Evolutionary conservation across 2,888 invertebrate species (phyloP).

Genomic region (Lucinisca nassula): DNA sequence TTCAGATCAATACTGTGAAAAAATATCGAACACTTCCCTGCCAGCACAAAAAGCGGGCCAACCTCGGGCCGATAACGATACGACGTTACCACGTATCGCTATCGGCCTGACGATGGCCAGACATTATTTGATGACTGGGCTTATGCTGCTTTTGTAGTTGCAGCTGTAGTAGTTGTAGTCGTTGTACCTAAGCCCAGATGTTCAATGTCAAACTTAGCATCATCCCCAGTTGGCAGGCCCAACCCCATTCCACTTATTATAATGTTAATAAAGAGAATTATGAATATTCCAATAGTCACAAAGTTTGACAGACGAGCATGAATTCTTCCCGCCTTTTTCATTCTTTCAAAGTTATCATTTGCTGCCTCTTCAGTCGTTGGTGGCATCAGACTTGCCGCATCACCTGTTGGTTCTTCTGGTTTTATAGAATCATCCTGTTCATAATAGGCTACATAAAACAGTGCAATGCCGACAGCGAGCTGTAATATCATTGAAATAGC

Average conservation of each 20-base stretch:
- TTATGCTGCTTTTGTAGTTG: no score
- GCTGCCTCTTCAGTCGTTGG: neutral
- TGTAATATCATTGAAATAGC: constrained; percentile 15
- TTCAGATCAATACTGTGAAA: no score
- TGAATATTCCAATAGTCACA: constrained; percentile 15
- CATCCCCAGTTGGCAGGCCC: neutral
- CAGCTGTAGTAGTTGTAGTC: no score
- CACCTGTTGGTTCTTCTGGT: neutral
- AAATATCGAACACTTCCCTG: no score
- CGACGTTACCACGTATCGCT: no score
- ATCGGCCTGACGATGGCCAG: no score
- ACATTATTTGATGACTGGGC: no score
- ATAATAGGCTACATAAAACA: constrained; percentile 21
- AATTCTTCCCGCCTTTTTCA: neutral
- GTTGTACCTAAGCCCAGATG: neutral
- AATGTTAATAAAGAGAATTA: constrained; percentile 29
- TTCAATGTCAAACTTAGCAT: neutral
- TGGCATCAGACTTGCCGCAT: neutral
- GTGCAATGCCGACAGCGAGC: constrained; percentile 8
- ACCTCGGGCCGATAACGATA: no score
- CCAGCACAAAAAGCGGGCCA: no score
- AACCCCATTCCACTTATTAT: constrained; percentile 34
- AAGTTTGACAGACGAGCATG: neutral
- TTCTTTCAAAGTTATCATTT: neutral
- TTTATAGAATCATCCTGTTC: constrained; percentile 1